Percentiles rank a stretch among this genome's conserved stretches.
These are phyloP conservation scores for Lithobates sylvaticus DNA, from an alignment of 2,797 vertebrate genomes.

Conservation along the genomic window DNA sequence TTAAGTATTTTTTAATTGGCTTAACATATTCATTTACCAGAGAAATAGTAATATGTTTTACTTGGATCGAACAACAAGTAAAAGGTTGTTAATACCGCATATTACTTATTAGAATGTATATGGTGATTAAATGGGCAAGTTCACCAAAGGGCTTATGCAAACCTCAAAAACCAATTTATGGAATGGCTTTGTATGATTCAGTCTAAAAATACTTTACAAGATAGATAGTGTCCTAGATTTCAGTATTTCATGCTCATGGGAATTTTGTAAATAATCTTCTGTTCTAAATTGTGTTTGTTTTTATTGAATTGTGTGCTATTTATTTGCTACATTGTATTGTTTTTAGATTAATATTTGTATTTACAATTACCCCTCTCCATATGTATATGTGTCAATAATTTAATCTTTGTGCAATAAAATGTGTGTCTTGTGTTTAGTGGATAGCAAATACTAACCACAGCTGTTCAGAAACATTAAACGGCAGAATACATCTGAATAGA, in stretches of 20 bases:
- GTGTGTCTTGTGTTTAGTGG: background rate
- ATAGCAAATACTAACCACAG: background rate
- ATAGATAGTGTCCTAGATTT: slow-evolving; percentile 53
- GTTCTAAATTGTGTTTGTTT: slow-evolving; percentile 43
- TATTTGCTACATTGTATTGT: background rate
- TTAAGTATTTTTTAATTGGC: background rate
- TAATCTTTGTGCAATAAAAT: slow-evolving; percentile 20
- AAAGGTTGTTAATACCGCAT: background rate
- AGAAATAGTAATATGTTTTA: background rate
- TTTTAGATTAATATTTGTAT: slow-evolving; percentile 26
- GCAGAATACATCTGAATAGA: background rate
- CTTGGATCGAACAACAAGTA: background rate
- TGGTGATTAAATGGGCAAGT: slow-evolving; percentile 42
- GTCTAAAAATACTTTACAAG: slow-evolving; percentile 50
- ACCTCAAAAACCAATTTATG: slow-evolving; percentile 45
- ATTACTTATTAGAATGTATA: slow-evolving; percentile 26
- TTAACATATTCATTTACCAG: background rate
- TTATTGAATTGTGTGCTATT: slow-evolving; percentile 37
- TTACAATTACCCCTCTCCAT: slow-evolving; percentile 38
- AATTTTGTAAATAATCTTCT: slow-evolving; percentile 52
- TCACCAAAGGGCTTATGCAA: slow-evolving; percentile 38
- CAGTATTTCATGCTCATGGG: slow-evolving; percentile 43
- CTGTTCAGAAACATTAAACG: background rate
- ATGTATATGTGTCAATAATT: slow-evolving; percentile 31
- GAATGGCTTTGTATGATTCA: slow-evolving; percentile 46